phyloP scores from a whole-genome alignment of 2,113 vertebrate genomes.

The Rhabdomys dilectus region DNA sequence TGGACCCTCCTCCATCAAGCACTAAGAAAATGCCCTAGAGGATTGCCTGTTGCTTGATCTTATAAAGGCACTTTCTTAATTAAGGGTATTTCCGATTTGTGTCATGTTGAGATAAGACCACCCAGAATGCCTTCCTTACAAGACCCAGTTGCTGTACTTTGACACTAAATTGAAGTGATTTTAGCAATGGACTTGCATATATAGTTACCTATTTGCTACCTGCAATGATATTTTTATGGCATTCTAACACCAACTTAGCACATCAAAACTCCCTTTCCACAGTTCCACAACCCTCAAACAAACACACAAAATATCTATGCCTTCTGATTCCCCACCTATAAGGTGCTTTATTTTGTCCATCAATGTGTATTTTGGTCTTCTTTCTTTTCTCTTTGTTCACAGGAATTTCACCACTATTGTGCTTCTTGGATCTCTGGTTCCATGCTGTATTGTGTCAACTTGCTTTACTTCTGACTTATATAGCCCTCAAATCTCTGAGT shows the following conservation, averaged over 20 bases:
- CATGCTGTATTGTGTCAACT: background rate
- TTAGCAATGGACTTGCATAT: background rate
- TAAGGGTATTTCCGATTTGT: background rate
- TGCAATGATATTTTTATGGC: background rate
- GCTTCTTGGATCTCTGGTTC: background rate
- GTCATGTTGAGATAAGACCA: background rate
- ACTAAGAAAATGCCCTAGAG: background rate
- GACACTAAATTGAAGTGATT: background rate
- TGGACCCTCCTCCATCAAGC: background rate
- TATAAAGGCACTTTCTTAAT: background rate
- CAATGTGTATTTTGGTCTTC: background rate
- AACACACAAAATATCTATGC: background rate
- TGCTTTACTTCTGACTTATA: background rate
- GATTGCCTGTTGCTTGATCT: background rate
- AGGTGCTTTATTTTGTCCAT: background rate
- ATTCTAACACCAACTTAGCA: background rate
- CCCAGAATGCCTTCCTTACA: background rate
- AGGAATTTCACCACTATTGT: background rate
- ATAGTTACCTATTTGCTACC: background rate
- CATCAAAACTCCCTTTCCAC: background rate
- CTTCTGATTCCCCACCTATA: background rate
- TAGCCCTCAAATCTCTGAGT: background rate
- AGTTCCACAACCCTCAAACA: background rate
- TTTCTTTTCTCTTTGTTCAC: background rate
- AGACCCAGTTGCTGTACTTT: background rate